A percentile compares a stretch with the other conserved stretches of the same genome.
Conservation (phyloP, 2,113 vertebrate species). For the Xiphorhynchus elegans region DNA sequence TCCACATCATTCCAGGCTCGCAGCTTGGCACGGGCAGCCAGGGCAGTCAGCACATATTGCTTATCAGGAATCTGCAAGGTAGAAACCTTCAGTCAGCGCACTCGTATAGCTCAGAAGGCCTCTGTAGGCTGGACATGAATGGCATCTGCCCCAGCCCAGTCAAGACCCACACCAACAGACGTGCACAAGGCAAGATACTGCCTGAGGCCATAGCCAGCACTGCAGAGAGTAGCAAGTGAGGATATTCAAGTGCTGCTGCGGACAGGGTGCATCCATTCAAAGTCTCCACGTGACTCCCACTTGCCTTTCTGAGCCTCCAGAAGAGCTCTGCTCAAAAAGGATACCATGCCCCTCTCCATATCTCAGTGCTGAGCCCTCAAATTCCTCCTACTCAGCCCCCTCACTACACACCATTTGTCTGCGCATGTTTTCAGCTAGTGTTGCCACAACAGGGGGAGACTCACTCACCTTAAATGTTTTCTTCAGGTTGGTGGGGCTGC, state of each 20-base stretch:
- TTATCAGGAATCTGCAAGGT: slow-evolving; percentile 90
- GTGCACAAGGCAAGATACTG: not conserved
- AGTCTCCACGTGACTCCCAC: not conserved
- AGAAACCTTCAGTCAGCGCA: slow-evolving; percentile 14
- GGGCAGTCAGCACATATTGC: slow-evolving; percentile 89
- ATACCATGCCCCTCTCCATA: not conserved
- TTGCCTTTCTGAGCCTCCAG: not conserved
- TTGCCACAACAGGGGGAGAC: not conserved
- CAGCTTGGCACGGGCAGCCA: slow-evolving; percentile 91
- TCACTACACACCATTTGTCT: not conserved
- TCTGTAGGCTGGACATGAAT: not conserved
- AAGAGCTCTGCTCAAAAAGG: not conserved
- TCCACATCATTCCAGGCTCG: slow-evolving; percentile 93
- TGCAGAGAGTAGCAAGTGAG: not conserved
- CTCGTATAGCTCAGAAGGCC: not conserved
- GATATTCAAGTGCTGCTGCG: not conserved
- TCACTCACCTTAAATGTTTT: slow-evolving; percentile 91
- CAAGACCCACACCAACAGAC: not conserved
- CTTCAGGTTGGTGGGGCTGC: slow-evolving; percentile 91
- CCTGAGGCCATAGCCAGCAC: not conserved
- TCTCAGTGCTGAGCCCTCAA: not conserved
- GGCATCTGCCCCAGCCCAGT: not conserved
- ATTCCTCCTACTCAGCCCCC: not conserved
- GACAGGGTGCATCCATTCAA: not conserved
- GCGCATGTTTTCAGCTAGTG: not conserved